Evolutionary conservation across 2,113 vertebrate genomes (phyloP).

Genomic region (Platichthys stellatus): DNA sequence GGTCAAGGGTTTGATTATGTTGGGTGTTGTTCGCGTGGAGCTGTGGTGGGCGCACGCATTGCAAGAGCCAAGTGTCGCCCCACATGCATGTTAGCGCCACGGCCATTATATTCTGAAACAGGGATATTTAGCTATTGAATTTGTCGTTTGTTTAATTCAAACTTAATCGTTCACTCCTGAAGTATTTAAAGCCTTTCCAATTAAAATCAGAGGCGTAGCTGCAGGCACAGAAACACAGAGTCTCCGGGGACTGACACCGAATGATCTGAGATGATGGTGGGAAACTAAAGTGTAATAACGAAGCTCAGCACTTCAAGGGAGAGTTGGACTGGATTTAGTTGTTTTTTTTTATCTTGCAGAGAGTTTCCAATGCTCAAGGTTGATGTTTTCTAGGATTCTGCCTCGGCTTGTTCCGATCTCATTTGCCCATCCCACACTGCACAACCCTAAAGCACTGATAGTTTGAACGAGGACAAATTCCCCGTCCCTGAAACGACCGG

Average conservation of each 20-base stretch:
- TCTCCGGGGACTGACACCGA: constrained; percentile 5
- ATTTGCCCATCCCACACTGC: not conserved
- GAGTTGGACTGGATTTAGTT: not conserved
- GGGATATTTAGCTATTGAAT: constrained; percentile 25
- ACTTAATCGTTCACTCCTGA: constrained; percentile 26
- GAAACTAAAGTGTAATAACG: constrained; percentile 12
- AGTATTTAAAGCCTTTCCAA: constrained; percentile 16
- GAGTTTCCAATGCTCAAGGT: not conserved
- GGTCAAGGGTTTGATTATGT: constrained; percentile 26
- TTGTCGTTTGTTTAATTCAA: constrained; percentile 28
- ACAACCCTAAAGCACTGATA: not conserved
- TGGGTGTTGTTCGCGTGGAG: constrained; percentile 12
- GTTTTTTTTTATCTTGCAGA: not conserved
- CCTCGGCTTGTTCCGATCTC: not conserved
- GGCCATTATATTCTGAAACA: not conserved
- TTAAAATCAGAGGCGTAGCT: constrained; percentile 1
- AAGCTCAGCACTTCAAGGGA: not conserved
- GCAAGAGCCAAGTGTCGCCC: not conserved
- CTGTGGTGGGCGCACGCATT: constrained; percentile 7
- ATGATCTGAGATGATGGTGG: not conserved
- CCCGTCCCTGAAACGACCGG: not conserved
- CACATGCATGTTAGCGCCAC: constrained; percentile 8
- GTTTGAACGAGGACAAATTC: constrained; percentile 4
- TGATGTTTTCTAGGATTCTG: not conserved
- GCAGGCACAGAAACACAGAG: not conserved